Evolutionary conservation across 2,113 vertebrate species (phyloP), one percentile per base, ranked within the genome.

Genomic region (Ammodytes dubius): DNA sequence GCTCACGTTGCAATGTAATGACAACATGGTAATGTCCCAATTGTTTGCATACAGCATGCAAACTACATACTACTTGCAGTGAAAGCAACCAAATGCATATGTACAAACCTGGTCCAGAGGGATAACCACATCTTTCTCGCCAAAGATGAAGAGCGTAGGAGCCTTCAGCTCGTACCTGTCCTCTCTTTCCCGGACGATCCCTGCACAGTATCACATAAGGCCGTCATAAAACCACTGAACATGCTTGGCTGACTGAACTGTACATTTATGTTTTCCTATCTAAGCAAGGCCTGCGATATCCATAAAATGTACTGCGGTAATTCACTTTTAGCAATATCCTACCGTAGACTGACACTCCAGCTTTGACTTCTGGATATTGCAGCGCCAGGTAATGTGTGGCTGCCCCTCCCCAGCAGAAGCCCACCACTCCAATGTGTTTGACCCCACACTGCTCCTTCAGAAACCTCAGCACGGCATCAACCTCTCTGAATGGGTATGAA

Each of bases 111-210:
- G 95, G 17, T 95, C 90, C 37, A 96, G 83, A 35, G 95, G 94
- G 81, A 97, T 95, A 11, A 94, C 35, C 0, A 50, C 0, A 82
- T 96, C 95, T 0, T 96, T 97, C 68, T 96, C 96, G 0, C 50
- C 95, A 91, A 97, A 98, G 91, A 97, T 95, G 35, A 97, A 98
- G 79, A 96, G 83, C 0, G 92, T 97, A 7, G 96, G 95, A 70
- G 87, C 95, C 87, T 94, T 92, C 5, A 98, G 78, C 2, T 59
- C 82, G 57, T 94, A 93, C 9, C 79, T 64, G n/a, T 95, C 93
- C 17, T 96, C 95, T 3, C 50, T 84, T 19, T 96, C 94, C 12
- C 69, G 90, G 59, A 97, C 27, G 40, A 96, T 92, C 63, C 96
- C 96, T 97, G 77, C 11, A 84, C 6, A 72, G 4, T 5, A 81